Base-by-base conservation (phyloP, 2,888 invertebrate species). In the Mantis religiosa region DNA sequence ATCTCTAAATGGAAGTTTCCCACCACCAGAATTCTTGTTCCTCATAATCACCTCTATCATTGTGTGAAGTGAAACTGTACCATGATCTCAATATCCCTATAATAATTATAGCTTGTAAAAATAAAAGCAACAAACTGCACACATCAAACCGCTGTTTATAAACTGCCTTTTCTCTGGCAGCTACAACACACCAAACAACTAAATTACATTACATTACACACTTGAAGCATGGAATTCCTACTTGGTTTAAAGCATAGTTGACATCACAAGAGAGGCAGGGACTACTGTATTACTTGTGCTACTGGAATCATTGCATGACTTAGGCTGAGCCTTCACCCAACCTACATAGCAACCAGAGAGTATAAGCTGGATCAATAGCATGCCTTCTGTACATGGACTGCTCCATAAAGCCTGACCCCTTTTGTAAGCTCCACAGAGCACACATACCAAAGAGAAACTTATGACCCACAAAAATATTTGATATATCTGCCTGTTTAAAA, bases 41-140 rank as follows among this genome's bases (percentile, higher is more conserved):
- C 84, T 84, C 88, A 88, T 28, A 88, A 84, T 84, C 84, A 88
- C 84, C 84, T 83, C 71, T 84, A 88, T 81, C 81, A 86, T 86
- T 47, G 27, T 47, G 47, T 85, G 14, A n/a, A 47, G 7, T 85
- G 85, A 54, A 85, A 41, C 27, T 85, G 27, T 47, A 47, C 85
- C 25, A 54, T 85, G 9, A 85, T 25, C 34, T 47, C 47, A 85
- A 41, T 71, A 71, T 47, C 41, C n/a, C 30, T 84, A 84, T 27
- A 84, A 25, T 84, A 84, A 85, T 47, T 85, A 47, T 85, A 85
- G 14, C 28, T 54, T 47, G 28, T 47, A 85, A 85, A 41, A 28
- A 85, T 85, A 47, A 71, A 9, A 71, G 54, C 54, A 20, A 71
- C 54, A 71, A 71, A 71, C 54, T 71, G 54, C 54, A 71, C 54